These are phyloP conservation scores for Hirtodrosophila cameraria DNA, from an alignment of 2,888 invertebrate species.

Conservation along the genomic window DNA sequence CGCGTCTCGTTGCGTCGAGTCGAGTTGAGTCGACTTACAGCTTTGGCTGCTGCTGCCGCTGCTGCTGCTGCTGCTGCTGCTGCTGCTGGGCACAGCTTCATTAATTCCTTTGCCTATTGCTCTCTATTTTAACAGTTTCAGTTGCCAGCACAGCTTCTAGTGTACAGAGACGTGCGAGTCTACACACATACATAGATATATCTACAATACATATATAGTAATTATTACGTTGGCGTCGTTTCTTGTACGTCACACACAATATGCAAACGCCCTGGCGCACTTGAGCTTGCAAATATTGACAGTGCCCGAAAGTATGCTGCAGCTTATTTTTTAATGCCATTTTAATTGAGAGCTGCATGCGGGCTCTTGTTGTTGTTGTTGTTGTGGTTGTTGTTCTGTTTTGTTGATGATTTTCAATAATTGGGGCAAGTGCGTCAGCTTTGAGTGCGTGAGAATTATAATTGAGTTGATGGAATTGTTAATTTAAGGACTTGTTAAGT, in stretches of 20 bases:
- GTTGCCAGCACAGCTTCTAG: slow-evolving; percentile 32
- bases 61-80: not conserved
- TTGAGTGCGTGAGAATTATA: slow-evolving; percentile 5
- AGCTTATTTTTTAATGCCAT: slow-evolving; percentile 53
- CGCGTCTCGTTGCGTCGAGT: slow-evolving; percentile 20
- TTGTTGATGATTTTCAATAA: slow-evolving; percentile 52
- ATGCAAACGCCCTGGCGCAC: slow-evolving; percentile 41
- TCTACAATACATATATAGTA: slow-evolving; percentile 21
- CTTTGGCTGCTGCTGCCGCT: slow-evolving; percentile 31
- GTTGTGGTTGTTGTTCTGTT: slow-evolving; percentile 12
- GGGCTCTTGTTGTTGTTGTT: slow-evolving; percentile 16
- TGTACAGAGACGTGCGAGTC: slow-evolving; percentile 21
- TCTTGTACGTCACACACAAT: slow-evolving; percentile 46
- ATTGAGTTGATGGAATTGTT: not conserved
- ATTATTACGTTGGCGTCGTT: slow-evolving; percentile 52
- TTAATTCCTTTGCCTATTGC: slow-evolving; percentile 47
- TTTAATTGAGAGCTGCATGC: slow-evolving; percentile 63
- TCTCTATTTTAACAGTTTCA: slow-evolving; percentile 50
- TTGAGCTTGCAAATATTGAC: slow-evolving; percentile 56
- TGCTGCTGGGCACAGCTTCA: slow-evolving; percentile 45
- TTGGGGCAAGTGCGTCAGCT: slow-evolving; percentile 58
- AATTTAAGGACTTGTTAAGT: too few relatives aligned
- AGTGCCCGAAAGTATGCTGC: slow-evolving; percentile 58
- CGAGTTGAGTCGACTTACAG: slow-evolving; percentile 12
- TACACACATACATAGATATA: slow-evolving; percentile 5